Percentiles rank a stretch among this genome's conserved stretches.
phyloP scores from a whole-genome alignment of 2,797 vertebrate species.

The Pseudotriccus pelzelni region DNA sequence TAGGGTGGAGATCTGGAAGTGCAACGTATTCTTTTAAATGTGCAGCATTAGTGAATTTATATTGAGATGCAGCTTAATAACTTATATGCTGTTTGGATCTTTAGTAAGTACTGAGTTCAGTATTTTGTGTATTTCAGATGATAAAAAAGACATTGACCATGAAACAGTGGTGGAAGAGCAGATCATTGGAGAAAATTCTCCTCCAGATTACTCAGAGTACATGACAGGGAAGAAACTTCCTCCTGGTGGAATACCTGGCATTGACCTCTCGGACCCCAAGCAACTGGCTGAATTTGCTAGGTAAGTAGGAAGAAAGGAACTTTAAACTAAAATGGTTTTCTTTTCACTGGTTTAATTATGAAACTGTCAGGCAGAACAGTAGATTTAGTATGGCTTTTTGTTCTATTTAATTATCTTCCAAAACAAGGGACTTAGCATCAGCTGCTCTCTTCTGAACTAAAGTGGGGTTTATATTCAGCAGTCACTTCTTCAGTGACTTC shows the following conservation, averaged over 20 bases:
- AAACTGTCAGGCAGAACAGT: not conserved
- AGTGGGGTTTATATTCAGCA: not conserved
- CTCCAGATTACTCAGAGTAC: slow-evolving; percentile 97
- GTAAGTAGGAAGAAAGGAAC: slow-evolving; percentile 75
- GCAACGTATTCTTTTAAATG: not conserved
- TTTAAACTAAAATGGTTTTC: not conserved
- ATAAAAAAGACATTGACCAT: slow-evolving; percentile 98
- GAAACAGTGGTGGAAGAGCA: slow-evolving; percentile 98
- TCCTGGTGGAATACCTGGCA: slow-evolving; percentile 96
- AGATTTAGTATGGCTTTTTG: not conserved
- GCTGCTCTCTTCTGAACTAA: not conserved
- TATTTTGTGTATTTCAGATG: slow-evolving; percentile 85
- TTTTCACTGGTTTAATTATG: not conserved
- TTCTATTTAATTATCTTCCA: not conserved
- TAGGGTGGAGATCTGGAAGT: not conserved
- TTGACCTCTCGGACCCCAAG: slow-evolving; percentile 97
- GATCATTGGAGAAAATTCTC: slow-evolving; percentile 95
- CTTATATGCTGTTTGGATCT: not conserved
- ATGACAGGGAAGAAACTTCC: slow-evolving; percentile 99
- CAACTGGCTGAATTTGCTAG: slow-evolving; percentile 97
- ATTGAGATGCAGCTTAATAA: not conserved
- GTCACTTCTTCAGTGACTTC: not conserved
- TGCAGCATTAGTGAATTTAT: not conserved
- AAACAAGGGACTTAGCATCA: not conserved
- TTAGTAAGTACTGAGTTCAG: not conserved